Percentiles rank a stretch among this genome's conserved stretches.
phyloP scores from a whole-genome alignment of 2,113 vertebrate genomes.

The Galbula dea region DNA sequence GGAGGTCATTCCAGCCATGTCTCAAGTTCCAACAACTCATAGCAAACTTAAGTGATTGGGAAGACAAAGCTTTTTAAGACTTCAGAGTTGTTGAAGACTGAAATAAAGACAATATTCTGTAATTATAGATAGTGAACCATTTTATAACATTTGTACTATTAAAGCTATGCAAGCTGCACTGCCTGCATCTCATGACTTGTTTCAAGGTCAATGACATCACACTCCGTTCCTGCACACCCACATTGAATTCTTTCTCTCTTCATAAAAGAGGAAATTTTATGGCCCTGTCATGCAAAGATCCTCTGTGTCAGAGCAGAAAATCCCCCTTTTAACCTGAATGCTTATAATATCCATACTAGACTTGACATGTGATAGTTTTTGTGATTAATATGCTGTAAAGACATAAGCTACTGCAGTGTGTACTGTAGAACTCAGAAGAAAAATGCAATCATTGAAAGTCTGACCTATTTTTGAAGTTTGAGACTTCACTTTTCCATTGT shows the following conservation, averaged over 20 bases:
- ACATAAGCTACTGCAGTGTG: not conserved
- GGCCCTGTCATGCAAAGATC: not conserved
- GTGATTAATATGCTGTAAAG: constrained; percentile 21
- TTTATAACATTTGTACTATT: not conserved
- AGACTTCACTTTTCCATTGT: not conserved
- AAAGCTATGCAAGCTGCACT: not conserved
- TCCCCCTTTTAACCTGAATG: not conserved
- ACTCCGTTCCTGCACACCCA: accelerated
- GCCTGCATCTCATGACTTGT: not conserved
- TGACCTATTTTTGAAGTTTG: not conserved
- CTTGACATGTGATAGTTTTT: not conserved
- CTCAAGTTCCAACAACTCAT: not conserved
- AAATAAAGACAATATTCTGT: not conserved
- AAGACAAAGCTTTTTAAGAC: not conserved
- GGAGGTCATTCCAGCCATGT: not conserved
- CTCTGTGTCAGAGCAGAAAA: constrained; percentile 27
- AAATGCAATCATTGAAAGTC: not conserved
- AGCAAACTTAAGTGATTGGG: not conserved
- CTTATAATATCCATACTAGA: not conserved
- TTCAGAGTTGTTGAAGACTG: not conserved
- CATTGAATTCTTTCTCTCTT: not conserved
- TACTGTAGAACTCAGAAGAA: not conserved
- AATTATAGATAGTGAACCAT: not conserved
- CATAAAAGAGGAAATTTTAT: not conserved
- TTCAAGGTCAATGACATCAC: not conserved